These are phyloP conservation scores for Ranitomeya variabilis DNA, from an alignment of 2,113 vertebrate species.

Conservation along the genomic window DNA sequence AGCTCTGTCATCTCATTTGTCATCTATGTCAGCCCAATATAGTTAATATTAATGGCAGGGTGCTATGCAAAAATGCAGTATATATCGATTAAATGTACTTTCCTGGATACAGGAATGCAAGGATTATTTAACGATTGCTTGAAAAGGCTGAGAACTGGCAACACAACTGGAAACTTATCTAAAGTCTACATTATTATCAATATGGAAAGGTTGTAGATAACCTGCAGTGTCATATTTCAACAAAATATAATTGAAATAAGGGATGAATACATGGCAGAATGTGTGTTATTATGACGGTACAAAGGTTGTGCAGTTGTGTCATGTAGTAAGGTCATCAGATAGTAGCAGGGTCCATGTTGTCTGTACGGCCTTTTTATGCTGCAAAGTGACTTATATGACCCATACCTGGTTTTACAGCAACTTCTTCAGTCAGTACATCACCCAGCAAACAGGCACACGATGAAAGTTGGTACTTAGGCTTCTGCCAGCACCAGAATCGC, in stretches of 20 bases:
- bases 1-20: no score
- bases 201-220: neutral
- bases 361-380: neutral
- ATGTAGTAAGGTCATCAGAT: neutral
- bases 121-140: neutral
- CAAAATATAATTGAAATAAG: neutral
- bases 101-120: neutral
- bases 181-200: neutral
- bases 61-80: no score
- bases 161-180: neutral
- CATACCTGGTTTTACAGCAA: slow-evolving; percentile 81
- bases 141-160: neutral
- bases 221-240: neutral
- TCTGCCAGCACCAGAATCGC: slow-evolving; percentile 88
- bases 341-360: neutral
- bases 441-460: slow-evolving; percentile 75
- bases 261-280: neutral
- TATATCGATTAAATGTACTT: neutral
- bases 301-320: neutral
- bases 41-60: no score
- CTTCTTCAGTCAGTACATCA: slow-evolving; percentile 80
- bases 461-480: slow-evolving; percentile 82
- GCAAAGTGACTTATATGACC: neutral
- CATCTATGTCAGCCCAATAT: no score
- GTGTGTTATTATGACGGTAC: neutral